Percentiles rank a stretch among this genome's conserved stretches.
Evolutionary conservation across 2,797 vertebrate species (phyloP).

Genomic region (Aphelocoma californica): DNA sequence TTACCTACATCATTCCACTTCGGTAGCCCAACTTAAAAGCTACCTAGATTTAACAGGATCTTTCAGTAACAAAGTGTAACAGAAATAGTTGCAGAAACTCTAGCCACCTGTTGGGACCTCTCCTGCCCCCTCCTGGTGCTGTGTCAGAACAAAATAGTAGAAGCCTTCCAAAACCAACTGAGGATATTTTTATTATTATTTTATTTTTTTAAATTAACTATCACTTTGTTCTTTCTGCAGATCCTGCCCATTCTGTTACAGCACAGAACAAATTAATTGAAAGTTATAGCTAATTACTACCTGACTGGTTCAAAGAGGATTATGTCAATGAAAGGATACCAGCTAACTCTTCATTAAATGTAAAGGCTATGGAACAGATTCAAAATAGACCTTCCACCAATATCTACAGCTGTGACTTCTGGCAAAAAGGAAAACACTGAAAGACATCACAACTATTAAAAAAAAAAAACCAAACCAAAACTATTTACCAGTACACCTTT

Average conservation of each 20-base stretch:
- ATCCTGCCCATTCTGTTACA: background rate
- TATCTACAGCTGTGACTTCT: background rate
- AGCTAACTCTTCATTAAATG: background rate
- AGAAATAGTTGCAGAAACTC: background rate
- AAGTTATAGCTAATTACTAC: background rate
- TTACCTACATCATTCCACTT: background rate
- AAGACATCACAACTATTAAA: background rate
- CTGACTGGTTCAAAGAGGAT: background rate
- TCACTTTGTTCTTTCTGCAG: background rate
- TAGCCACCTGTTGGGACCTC: background rate
- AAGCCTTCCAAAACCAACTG: background rate
- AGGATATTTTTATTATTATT: background rate
- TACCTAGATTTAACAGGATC: background rate
- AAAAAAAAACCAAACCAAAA: background rate
- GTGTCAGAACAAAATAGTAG: background rate
- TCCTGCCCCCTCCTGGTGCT: background rate
- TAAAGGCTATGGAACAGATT: background rate
- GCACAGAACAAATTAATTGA: background rate
- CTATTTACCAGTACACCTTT: conserved; percentile 90
- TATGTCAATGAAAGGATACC: background rate
- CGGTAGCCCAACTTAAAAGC: background rate
- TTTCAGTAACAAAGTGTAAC: background rate
- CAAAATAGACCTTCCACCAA: background rate
- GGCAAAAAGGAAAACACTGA: background rate
- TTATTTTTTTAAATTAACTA: background rate